Evolutionary conservation across 2,797 vertebrate species (phyloP).

Genomic region (Pterois miles): DNA sequence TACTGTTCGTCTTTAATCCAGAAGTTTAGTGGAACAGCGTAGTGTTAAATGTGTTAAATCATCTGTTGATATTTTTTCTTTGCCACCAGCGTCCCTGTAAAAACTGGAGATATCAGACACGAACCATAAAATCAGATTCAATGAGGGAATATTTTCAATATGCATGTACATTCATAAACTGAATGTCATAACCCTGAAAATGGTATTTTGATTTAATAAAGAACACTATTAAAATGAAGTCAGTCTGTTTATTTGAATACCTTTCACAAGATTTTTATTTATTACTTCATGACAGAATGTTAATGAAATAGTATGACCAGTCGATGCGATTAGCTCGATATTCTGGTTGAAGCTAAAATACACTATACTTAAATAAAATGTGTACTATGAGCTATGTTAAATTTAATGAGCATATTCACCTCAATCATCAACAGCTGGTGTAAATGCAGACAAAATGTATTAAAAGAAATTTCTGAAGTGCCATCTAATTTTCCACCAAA

Average conservation of each 20-base stretch:
- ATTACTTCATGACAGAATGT: neutral
- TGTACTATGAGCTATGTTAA: neutral
- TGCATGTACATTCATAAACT: constrained; percentile 22
- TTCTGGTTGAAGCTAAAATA: neutral
- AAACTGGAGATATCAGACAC: neutral
- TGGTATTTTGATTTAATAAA: constrained; percentile 65
- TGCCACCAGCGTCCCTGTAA: neutral
- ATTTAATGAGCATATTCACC: no score
- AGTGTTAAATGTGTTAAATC: neutral
- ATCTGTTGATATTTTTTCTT: neutral
- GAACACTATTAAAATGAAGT: neutral
- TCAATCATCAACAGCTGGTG: neutral
- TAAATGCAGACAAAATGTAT: neutral
- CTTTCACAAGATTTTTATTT: neutral
- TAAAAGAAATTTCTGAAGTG: no score
- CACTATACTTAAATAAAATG: no score
- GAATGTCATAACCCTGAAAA: constrained; percentile 40
- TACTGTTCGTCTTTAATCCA: neutral
- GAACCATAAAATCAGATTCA: neutral
- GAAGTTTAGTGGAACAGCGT: neutral
- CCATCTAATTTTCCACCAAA: no score
- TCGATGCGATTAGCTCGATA: neutral
- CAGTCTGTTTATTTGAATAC: neutral
- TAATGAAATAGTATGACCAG: neutral
- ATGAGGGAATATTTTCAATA: constrained; percentile 22